Base-by-base conservation (phyloP, 2,113 vertebrate species). In the Carettochelys insculpta region DNA sequence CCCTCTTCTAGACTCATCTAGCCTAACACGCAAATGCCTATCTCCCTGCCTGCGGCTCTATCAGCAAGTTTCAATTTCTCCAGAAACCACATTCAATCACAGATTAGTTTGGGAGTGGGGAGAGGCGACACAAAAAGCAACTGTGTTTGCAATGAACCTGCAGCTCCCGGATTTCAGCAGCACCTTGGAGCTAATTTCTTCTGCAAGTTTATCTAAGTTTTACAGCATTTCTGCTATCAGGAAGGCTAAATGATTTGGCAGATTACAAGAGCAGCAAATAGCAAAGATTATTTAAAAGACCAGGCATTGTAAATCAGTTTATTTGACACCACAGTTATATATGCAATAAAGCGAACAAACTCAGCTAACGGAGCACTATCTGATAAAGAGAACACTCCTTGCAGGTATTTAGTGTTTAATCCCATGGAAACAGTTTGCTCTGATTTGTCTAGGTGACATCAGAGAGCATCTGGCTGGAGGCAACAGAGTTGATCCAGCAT, bases 351-450 rank as follows among this genome's bases (percentile, higher is more conserved):
- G 86, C 90, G 96, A 96, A 96, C 88, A 76, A 91, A 88, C 86
- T 97, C 93, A 34, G 95, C 94, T 94, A 97, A 95, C 91, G 88
- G 85, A 86, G 82, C 3, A 1, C 80, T 93, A 96, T 97, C 97
- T 94, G 97, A 97, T 96, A 88, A 92, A 91, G 25, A 86, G 89
- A 91, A 95, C 79, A 87, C 90, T 96, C 92, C 95, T 96, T 83
- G 92, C 85, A 92, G 96, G 95, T 97, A 96, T 97, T 97, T 96
- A 96, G 93, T 92, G 82, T 92, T 96, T 97, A 97, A 97, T 97
- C 95, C 90, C 89, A 82, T 31, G 95, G 95, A 96, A 97, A 97
- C 88, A 45, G 89, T 89, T 94, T 93, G 92, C 92, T 90, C 85
- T 86, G 90, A 80, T 96, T 93, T 96, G 86, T 92, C 92, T 88